Percentiles rank a stretch among this genome's conserved stretches.
Conservation (phyloP, 2,113 vertebrate species). For the Scomber colias region DNA sequence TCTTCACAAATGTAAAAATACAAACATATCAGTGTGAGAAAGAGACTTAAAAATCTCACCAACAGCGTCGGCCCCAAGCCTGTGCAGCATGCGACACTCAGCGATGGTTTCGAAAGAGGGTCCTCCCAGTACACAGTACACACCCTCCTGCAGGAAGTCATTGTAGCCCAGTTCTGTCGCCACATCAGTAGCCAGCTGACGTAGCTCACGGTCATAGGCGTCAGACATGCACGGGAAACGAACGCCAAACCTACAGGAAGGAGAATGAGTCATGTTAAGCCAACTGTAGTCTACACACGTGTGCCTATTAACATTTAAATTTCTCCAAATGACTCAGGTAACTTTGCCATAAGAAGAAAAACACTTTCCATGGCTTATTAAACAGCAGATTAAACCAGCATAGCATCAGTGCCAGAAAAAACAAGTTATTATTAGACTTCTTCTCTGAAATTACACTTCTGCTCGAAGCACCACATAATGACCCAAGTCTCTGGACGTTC, state of each 20-base stretch:
- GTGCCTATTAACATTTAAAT: neutral
- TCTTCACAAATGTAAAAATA: too few relatives aligned
- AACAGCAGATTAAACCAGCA: too few relatives aligned
- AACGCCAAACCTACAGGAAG: slow-evolving; percentile 87
- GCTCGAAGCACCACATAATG: neutral
- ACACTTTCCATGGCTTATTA: too few relatives aligned
- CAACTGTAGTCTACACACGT: neutral
- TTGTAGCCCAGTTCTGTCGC: slow-evolving; percentile 84
- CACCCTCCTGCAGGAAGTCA: slow-evolving; percentile 86
- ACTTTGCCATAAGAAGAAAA: too few relatives aligned
- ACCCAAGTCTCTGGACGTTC: neutral
- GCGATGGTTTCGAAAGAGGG: slow-evolving; percentile 93
- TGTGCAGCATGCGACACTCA: slow-evolving; percentile 87
- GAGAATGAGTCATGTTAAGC: neutral
- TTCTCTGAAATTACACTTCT: neutral
- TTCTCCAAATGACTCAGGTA: neutral
- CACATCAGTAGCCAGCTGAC: slow-evolving; percentile 73
- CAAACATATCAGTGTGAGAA: too few relatives aligned
- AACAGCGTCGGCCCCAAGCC: slow-evolving; percentile 90
- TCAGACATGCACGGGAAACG: slow-evolving; percentile 95
- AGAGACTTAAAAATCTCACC: slow-evolving; percentile 82
- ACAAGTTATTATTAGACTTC: neutral
- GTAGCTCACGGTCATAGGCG: slow-evolving; percentile 88
- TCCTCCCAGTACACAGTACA: slow-evolving; percentile 88
- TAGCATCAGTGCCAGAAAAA: too few relatives aligned